Evolutionary conservation across 2,797 vertebrate species (phyloP).

Genomic region (Helostoma temminkii): DNA sequence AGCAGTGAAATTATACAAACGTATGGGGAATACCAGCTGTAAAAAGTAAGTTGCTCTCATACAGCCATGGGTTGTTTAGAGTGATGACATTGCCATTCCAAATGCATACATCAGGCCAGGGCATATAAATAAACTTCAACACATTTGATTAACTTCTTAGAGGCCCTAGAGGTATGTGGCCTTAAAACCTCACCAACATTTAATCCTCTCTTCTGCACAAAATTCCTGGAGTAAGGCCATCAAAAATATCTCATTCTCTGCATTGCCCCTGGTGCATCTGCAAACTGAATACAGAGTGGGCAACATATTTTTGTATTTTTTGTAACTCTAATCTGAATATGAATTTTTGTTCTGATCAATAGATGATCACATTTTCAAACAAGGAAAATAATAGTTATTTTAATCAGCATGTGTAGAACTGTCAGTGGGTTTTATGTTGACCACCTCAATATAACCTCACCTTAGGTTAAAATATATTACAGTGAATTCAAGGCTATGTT

Average conservation of each 20-base stretch:
- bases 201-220: slow-evolving; percentile 70
- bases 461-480: neutral
- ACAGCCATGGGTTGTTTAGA: slow-evolving; percentile 73
- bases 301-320: slow-evolving; percentile 36
- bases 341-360: slow-evolving; percentile 15
- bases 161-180: slow-evolving; percentile 66
- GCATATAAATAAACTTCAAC: slow-evolving; percentile 72
- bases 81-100: slow-evolving; percentile 69
- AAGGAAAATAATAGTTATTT: neutral
- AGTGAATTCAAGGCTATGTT: neutral
- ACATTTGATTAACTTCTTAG: slow-evolving; percentile 77
- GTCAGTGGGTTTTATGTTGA: neutral
- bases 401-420: neutral
- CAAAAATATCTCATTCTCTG: slow-evolving; percentile 65
- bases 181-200: slow-evolving; percentile 67
- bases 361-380: neutral
- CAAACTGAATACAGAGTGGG: slow-evolving; percentile 43
- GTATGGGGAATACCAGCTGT: slow-evolving; percentile 67
- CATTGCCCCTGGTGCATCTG: slow-evolving; percentile 53
- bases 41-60: slow-evolving; percentile 64
- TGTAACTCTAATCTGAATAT: neutral
- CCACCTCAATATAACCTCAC: too few relatives aligned
- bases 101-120: slow-evolving; percentile 61
- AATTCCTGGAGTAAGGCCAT: slow-evolving; percentile 68
- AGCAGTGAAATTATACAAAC: slow-evolving; percentile 79